Base-by-base conservation (phyloP, 2,888 invertebrate genomes). In the Eurytoma adleriae region DNA sequence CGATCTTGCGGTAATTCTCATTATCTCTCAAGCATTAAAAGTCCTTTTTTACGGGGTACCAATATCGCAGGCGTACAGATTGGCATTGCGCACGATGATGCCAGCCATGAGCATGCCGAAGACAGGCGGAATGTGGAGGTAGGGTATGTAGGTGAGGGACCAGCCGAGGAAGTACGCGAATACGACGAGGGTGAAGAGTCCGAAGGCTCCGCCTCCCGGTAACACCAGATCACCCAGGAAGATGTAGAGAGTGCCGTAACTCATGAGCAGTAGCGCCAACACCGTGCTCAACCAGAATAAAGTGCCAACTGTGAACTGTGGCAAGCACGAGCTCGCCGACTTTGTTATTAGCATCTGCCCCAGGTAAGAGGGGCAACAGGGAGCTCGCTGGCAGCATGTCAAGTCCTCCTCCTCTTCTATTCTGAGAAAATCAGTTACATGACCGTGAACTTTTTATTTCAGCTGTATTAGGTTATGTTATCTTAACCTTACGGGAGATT, bases 41-140 rank as follows among this genome's bases (percentile, higher is more conserved):
- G 3, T n/a, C 3, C 0, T 16, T n/a, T n/a, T 16, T n/a, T 54
- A 54, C 3, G 14, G n/a, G 1, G 13, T 54, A 54, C 13, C 13
- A 54, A 64, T 12, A 5, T 48, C 3, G 4, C 18, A 16, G 4
- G 20, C 50, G 0, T 57, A 81, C 81, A 54, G 69, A 16, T 82
- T 69, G 3, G 74, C 67, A 24, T 84, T 85, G 0, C 85, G 81
- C n/a, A 85, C 75, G 20, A 85, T 86, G 3, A 94, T 92, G 14
- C 94, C 94, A 72, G 93, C 92, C 66, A 94, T 89, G 0, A 94
- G 88, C 94, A 94, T 94, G 16, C 94, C 94, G 78, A 94, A 91
- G 87, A 94, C 92, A 7, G 94, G 94, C 0, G 94, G 93, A 4
- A 92, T 74, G 3, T 89, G 78, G 10, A 89, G 40, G 27, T 86